A percentile compares a stretch with the other conserved stretches of the same genome.
phyloP scores from a whole-genome alignment of 2,888 invertebrate species.

The Dorcus parallelipipedus region DNA sequence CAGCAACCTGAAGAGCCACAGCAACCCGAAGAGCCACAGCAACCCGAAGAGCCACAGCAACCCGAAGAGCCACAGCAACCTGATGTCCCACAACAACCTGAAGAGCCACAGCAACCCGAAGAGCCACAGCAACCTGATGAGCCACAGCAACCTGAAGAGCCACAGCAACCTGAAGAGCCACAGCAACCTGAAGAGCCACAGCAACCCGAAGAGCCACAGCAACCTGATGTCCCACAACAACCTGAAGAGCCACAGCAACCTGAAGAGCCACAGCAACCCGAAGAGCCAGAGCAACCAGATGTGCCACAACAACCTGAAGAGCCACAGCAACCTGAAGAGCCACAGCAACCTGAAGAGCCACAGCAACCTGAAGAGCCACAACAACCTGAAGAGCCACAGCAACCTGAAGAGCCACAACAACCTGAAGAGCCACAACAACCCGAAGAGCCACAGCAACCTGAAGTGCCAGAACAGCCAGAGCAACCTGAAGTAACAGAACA shows the following conservation, averaged over 20 bases:
- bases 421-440: slow-evolving; percentile 48
- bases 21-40: slow-evolving; percentile 40
- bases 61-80: slow-evolving; percentile 47
- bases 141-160: slow-evolving; percentile 46
- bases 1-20: slow-evolving; percentile 47
- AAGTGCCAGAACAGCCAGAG: slow-evolving; percentile 43
- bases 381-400: slow-evolving; percentile 44
- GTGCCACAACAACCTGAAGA: slow-evolving; percentile 44
- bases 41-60: slow-evolving; percentile 36
- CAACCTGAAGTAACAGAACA: slow-evolving; percentile 39
- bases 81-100: slow-evolving; percentile 45
- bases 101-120: slow-evolving; percentile 41
- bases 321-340: slow-evolving; percentile 33
- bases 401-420: slow-evolving; percentile 43
- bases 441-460: slow-evolving; percentile 50
- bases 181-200: slow-evolving; percentile 24
- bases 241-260: slow-evolving; percentile 47
- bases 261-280: slow-evolving; percentile 38
- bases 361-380: slow-evolving; percentile 41
- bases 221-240: slow-evolving; percentile 51
- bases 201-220: slow-evolving; percentile 43
- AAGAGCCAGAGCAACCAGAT: slow-evolving; percentile 21
- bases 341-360: slow-evolving; percentile 48
- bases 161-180: slow-evolving; percentile 44
- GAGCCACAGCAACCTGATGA: slow-evolving; percentile 45